These are phyloP conservation scores for Actinostola sp. DNA, from an alignment of 92 coral and sea anemone species.

Conservation along the genomic window DNA sequence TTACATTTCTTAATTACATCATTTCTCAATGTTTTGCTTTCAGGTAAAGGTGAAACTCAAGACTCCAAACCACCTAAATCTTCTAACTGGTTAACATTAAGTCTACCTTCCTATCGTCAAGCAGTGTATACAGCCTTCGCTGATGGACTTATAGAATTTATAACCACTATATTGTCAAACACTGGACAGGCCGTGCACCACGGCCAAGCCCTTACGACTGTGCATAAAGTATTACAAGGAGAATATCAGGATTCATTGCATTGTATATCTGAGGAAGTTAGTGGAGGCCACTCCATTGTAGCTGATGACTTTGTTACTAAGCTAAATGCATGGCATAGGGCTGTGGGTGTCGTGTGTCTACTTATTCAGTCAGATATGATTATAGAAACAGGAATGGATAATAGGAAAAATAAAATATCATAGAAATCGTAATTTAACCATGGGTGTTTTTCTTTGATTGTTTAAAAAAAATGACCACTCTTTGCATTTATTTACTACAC, in stretches of 20 bases:
- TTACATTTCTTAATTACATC: too few relatives aligned
- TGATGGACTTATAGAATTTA: constrained; percentile 67
- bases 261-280: not conserved
- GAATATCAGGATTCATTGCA: not conserved
- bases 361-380: constrained; percentile 76
- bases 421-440: too few relatives aligned
- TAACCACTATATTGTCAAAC: constrained; percentile 58
- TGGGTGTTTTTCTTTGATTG: too few relatives aligned
- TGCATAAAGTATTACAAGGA: constrained; percentile 34
- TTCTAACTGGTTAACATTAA: constrained; percentile 48
- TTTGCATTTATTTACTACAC: too few relatives aligned
- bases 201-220: constrained; percentile 33
- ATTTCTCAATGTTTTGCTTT: not conserved
- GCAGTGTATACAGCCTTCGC: constrained; percentile 70
- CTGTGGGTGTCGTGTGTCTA: constrained; percentile 73
- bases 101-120: constrained; percentile 57
- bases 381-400: constrained; percentile 77
- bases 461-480: too few relatives aligned
- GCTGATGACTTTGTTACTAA: constrained; percentile 85
- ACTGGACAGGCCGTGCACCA: constrained; percentile 42
- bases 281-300: constrained; percentile 24
- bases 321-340: constrained; percentile 86
- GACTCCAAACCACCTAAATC: not conserved
- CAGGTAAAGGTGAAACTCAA: constrained; percentile 8
- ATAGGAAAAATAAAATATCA: too few relatives aligned